Evolutionary conservation across 2,113 vertebrate species (phyloP).

Genomic region (Cryptomyrus ogoouensis): DNA sequence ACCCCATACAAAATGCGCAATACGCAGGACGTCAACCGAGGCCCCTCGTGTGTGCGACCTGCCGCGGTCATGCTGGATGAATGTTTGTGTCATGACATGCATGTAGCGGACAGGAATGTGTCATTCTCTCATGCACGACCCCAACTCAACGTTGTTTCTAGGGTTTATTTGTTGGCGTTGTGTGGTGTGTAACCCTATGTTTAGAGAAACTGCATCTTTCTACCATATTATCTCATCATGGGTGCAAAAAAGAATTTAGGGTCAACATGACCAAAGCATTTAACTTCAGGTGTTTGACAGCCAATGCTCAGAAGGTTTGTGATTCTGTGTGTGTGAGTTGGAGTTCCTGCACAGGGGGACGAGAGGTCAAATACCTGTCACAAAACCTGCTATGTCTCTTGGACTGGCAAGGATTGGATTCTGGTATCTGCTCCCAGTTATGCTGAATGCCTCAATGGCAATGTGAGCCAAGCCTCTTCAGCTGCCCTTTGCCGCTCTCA

Average conservation of each 20-base stretch:
- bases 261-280: not conserved
- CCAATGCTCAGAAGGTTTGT: not conserved
- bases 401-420: not conserved
- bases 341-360: not conserved
- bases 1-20: not conserved
- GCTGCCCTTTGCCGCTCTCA: not conserved
- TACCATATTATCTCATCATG: not conserved
- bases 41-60: not conserved
- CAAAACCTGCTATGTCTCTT: not conserved
- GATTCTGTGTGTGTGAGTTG: not conserved
- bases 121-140: not conserved
- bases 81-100: not conserved
- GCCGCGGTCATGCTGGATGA: not conserved
- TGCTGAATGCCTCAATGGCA: not conserved
- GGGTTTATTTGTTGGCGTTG: not conserved
- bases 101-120: conserved; percentile 1
- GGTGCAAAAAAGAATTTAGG: not conserved
- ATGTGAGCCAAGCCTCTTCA: not conserved
- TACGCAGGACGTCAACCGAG: not conserved
- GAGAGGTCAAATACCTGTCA: not conserved
- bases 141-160: not conserved
- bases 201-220: not conserved
- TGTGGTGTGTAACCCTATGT: not conserved
- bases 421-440: not conserved
- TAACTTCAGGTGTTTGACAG: not conserved